These are phyloP conservation scores for Malurus leucopterus DNA, from an alignment of 2,797 vertebrate genomes.

Conservation along the genomic window DNA sequence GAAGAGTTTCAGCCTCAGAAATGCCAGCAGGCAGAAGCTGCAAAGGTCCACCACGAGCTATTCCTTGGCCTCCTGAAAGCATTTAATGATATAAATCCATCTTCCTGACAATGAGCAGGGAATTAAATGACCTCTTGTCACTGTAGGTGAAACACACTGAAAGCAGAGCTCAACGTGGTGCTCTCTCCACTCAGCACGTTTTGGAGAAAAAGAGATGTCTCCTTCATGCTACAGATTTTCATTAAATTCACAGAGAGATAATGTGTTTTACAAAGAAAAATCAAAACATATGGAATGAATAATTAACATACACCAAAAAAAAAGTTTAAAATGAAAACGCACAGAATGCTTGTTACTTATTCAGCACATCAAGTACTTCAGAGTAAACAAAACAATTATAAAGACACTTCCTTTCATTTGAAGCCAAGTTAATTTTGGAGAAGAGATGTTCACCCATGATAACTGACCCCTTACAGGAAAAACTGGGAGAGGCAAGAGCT, in stretches of 20 bases:
- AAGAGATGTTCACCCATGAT: slow-evolving; percentile 39
- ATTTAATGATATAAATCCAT: background rate
- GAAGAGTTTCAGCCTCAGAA: background rate
- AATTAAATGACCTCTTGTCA: background rate
- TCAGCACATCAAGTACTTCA: background rate
- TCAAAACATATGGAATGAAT: background rate
- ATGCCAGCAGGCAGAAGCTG: background rate
- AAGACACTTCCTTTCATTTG: slow-evolving; percentile 26
- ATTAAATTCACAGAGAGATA: background rate
- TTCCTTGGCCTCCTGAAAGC: background rate
- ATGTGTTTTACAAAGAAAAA: background rate
- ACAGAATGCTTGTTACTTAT: background rate
- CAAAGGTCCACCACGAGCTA: background rate
- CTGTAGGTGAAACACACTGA: background rate
- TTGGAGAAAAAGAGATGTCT: background rate
- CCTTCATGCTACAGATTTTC: background rate
- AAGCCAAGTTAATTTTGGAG: slow-evolving; percentile 51
- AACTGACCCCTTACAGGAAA: slow-evolving; percentile 23
- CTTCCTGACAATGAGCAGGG: background rate
- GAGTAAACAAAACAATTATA: slow-evolving; percentile 52
- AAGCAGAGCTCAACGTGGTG: background rate
- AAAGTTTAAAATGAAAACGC: background rate
- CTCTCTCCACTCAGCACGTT: background rate
- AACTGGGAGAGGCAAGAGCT: background rate
- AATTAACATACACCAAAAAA: background rate